Evolutionary conservation across 2,113 vertebrate genomes (phyloP), one percentile per base, ranked within the genome.

Genomic region (Loxodonta africana): DNA sequence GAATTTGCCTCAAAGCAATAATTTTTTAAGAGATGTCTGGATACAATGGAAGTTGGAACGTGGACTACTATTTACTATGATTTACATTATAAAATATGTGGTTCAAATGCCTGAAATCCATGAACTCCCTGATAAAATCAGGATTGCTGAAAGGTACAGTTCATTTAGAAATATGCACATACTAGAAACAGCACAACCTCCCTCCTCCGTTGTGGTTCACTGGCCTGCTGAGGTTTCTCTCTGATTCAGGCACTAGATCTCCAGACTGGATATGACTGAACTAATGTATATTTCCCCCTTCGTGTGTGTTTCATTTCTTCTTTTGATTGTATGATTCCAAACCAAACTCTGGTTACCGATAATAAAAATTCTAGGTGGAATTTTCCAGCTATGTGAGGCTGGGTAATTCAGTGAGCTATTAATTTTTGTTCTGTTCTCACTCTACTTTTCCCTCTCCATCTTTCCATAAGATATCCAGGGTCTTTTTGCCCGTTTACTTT

Each of bases 81-180:
- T 88, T 37, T 18, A 73, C n/a, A 83, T 95, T 48, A 76, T 37
- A 83, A 77, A 77, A 87, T 86, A 46, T 44, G 57, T 83, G 71
- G 21, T 90, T 94, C 57, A 90, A 80, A 81, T 81, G 60, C 67
- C 6, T 86, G 91, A 91, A 62, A 30, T 77, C 95, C 41, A 74
- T 6, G 3, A 92, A 82, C 63, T 88, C 33, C 51, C 67, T 94
- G 97, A 97, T 96, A 96, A 98, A 98, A 95, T 90, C 33, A 97
- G 71, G 17, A 87, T 26, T 83, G 2, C 17, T 97, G 81, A 67
- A 94, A 96, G 94, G 44, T 30, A 88, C 73, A 17, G 2, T 76
- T 90, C 83, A 10, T 90, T 96, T 90, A 89, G 90, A 97, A 98
- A 98, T 90, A 87, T 4, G 4, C 9, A 57, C 0, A 0, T 37